Evolutionary conservation across 2,797 vertebrate species (phyloP), one percentile per base, ranked within the genome.

Genomic region (Gobio occitaniae): DNA sequence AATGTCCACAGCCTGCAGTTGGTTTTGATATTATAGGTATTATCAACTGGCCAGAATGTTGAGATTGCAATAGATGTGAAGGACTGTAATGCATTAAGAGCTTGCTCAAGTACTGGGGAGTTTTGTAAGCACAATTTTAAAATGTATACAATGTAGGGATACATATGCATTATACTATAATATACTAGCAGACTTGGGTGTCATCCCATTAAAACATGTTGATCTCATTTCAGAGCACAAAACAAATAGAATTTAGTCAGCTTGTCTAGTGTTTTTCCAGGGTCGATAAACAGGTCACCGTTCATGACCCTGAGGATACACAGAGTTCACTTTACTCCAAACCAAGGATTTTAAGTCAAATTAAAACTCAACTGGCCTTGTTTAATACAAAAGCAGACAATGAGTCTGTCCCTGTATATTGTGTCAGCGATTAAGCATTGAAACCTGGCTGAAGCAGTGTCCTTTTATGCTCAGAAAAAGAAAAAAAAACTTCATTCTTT

Each of bases 271-370:
- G 54, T 32, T 50, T 70, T 2, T 12, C 19, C 17, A 11, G 32
- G 29, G 56, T 74, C 13, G 2, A 50, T 81, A 16, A 36, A 70
- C 70, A 72, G 25, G 25, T 36, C 4, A 15, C 19, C 19, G 50
- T 61, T n/a, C 12, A 3, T 74, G 54, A 25, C 54, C 41, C 54
- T 11, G 4, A 13, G 17, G 21, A 74, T 47, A 44, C 89, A 78
- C 89, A 88, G 89, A 91, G 91, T 89, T 91, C 90, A 90, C 75
- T 90, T 80, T 79, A 89, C 82, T 87, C 44, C 70, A 87, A 91
- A 91, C 91, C 88, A 89, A 89, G 89, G 90, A 65, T 90, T 90
- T 91, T 92, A 92, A 88, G 84, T 92, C 87, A 89, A 93, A 93
- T 93, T 92, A 93, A 90, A 90, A 91, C 88, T 88, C 83, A 83